Evolutionary conservation across 2,113 vertebrate species (phyloP).

Genomic region (Ceuthmochares aereus): DNA sequence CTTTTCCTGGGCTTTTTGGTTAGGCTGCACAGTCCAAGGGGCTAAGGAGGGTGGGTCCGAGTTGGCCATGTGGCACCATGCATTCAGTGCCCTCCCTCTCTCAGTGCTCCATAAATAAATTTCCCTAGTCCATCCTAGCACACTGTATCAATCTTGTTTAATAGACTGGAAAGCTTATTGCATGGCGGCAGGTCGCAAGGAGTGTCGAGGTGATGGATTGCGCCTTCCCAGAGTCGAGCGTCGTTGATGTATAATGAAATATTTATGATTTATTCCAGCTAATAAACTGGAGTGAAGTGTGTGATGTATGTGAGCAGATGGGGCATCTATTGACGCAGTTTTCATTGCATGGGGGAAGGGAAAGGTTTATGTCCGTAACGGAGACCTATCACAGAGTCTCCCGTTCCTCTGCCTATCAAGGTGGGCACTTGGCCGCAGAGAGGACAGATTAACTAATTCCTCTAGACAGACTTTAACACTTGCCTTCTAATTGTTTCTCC

Average conservation of each 20-base stretch:
- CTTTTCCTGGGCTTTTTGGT: neutral
- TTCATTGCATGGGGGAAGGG: neutral
- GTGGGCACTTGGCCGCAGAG: neutral
- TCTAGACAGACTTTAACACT: neutral
- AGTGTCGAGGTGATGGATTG: conserved; percentile 89
- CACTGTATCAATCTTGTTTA: conserved; percentile 94
- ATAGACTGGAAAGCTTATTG: conserved; percentile 90
- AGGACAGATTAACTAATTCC: neutral
- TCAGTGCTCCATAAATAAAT: conserved; percentile 85
- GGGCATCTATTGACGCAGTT: conserved; percentile 81
- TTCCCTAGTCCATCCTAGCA: conserved; percentile 84
- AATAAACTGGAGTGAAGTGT: conserved; percentile 92
- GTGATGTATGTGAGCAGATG: conserved; percentile 91
- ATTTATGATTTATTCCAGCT: conserved; percentile 96
- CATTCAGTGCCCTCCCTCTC: neutral
- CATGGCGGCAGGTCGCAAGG: conserved; percentile 76
- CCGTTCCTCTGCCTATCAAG: neutral
- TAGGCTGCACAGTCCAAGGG: neutral
- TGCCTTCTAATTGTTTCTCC: neutral
- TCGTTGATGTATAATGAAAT: conserved; percentile 90
- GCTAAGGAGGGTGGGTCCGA: neutral
- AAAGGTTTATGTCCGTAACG: neutral
- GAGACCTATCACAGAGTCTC: neutral
- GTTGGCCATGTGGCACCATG: rapidly evolving
- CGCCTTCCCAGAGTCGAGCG: conserved; percentile 80